A percentile compares a stretch with the other conserved stretches of the same genome.
Conservation (phyloP, 2,888 invertebrate genomes). For the Xanthia icteritia region DNA sequence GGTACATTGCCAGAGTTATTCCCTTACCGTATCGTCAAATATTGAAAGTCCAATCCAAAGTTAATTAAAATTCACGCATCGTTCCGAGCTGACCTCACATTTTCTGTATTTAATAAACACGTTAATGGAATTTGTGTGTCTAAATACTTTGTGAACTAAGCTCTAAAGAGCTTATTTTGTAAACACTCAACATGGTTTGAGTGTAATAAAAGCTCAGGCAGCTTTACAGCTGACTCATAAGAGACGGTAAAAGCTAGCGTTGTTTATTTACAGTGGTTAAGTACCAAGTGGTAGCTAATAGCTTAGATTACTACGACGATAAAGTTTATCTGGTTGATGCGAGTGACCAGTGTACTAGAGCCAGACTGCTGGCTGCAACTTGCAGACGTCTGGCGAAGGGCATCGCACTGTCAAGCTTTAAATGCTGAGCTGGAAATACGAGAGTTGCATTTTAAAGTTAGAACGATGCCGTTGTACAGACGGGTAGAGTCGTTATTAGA, state of each 20-base stretch:
- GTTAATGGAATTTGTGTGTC: too few relatives aligned
- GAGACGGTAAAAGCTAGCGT: slow-evolving; percentile 3
- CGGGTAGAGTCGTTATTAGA: slow-evolving; percentile 7
- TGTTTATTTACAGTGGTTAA: slow-evolving; percentile 20
- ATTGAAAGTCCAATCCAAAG: slow-evolving; percentile 1
- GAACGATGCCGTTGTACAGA: slow-evolving; percentile 2
- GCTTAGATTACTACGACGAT: slow-evolving; percentile 26
- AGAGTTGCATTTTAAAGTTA: slow-evolving; percentile 44
- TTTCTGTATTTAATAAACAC: slow-evolving; percentile 41
- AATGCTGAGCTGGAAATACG: slow-evolving; percentile 38
- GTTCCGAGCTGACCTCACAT: slow-evolving; percentile 9
- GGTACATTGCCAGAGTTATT: slow-evolving; percentile 12
- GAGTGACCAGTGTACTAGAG: slow-evolving; percentile 21
- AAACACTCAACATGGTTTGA: slow-evolving; percentile 3
- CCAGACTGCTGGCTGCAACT: slow-evolving; percentile 16
- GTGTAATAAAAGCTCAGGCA: slow-evolving; percentile 4
- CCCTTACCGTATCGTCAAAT: slow-evolving; percentile 17
- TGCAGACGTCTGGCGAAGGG: slow-evolving; percentile 52
- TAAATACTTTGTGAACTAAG: slow-evolving; percentile 24
- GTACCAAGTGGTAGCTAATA: neutral
- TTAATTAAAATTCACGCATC: slow-evolving; percentile 30
- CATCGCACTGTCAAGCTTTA: slow-evolving; percentile 56
- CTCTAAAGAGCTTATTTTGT: slow-evolving; percentile 15
- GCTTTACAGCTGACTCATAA: slow-evolving; percentile 5
- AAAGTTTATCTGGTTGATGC: slow-evolving; percentile 32